Percentiles rank a stretch among this genome's conserved stretches.
phyloP scores from a whole-genome alignment of 2,888 invertebrate species.

The Chrysotoxum bicinctum region DNA sequence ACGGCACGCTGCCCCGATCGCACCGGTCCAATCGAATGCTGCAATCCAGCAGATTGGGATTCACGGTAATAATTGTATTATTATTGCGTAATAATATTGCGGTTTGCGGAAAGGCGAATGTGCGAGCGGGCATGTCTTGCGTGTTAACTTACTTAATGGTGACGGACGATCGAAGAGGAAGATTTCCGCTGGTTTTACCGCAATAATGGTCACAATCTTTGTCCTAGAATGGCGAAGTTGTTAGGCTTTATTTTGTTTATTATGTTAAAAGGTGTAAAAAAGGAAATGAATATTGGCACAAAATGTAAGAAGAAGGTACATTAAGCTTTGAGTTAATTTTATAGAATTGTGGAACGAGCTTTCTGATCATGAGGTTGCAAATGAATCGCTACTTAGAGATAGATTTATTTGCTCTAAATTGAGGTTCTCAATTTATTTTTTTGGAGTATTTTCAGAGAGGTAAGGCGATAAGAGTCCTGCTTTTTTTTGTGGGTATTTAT shows the following conservation, averaged over 20 bases:
- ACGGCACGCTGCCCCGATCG: neutral
- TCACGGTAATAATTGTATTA: slow-evolving; percentile 63
- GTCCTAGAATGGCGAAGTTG: neutral
- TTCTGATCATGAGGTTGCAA: no score
- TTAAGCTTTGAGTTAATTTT: no score
- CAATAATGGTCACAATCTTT: slow-evolving; percentile 42
- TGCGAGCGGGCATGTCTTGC: slow-evolving; percentile 43
- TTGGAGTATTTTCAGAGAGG: no score
- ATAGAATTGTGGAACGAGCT: no score
- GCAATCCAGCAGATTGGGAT: slow-evolving; percentile 59
- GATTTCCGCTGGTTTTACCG: slow-evolving; percentile 47
- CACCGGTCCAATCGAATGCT: slow-evolving; percentile 31
- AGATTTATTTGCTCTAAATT: no score
- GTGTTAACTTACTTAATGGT: slow-evolving; percentile 27
- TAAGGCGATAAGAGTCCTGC: no score
- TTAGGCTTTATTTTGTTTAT: neutral
- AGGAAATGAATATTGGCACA: neutral
- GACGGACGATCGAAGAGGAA: neutral
- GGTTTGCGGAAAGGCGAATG: slow-evolving; percentile 33
- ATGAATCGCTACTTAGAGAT: no score
- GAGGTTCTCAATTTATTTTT: no score
- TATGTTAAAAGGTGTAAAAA: no score
- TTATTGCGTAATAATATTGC: slow-evolving; percentile 61
- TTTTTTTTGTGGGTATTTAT: no score
- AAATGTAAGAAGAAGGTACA: no score